A percentile compares a stretch with the other conserved stretches of the same genome.
Conservation (phyloP, 2,113 vertebrate genomes). For the Noturus placidus region DNA sequence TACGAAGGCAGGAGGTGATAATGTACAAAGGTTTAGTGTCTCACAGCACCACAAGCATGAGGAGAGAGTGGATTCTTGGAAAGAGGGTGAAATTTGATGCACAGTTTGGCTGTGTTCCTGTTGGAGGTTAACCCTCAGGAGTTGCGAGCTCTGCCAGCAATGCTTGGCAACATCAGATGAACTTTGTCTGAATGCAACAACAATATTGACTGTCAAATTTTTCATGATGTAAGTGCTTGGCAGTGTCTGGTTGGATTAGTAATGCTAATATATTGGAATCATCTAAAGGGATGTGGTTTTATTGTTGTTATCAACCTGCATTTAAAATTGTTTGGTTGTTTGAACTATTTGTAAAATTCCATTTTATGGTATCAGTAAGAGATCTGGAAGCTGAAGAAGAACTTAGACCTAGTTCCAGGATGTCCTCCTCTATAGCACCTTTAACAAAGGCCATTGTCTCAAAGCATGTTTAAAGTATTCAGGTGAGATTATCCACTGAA, state of each 20-base stretch:
- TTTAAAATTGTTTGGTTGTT: background rate
- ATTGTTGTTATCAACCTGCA: background rate
- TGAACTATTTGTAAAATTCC: background rate
- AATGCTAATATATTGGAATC: background rate
- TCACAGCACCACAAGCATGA: background rate
- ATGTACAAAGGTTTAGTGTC: background rate
- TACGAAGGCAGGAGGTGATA: background rate
- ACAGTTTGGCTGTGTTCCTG: background rate
- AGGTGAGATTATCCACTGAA: background rate
- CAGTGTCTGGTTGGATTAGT: background rate
- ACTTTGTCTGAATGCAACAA: slow-evolving; percentile 21
- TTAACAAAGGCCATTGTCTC: background rate
- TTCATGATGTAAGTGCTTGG: slow-evolving; percentile 4
- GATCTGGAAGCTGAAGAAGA: background rate
- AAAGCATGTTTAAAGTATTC: background rate
- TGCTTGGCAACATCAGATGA: slow-evolving; percentile 11
- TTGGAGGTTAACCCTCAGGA: slow-evolving; percentile 17
- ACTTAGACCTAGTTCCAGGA: background rate
- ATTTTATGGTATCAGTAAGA: background rate
- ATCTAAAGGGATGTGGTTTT: no score
- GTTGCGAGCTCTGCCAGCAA: slow-evolving; percentile 5
- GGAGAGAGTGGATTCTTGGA: slow-evolving; percentile 1
- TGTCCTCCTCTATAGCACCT: background rate
- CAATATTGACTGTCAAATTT: background rate
- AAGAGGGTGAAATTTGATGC: background rate